Conservation (phyloP, 2,797 vertebrate genomes). For the Brotula barbata region DNA sequence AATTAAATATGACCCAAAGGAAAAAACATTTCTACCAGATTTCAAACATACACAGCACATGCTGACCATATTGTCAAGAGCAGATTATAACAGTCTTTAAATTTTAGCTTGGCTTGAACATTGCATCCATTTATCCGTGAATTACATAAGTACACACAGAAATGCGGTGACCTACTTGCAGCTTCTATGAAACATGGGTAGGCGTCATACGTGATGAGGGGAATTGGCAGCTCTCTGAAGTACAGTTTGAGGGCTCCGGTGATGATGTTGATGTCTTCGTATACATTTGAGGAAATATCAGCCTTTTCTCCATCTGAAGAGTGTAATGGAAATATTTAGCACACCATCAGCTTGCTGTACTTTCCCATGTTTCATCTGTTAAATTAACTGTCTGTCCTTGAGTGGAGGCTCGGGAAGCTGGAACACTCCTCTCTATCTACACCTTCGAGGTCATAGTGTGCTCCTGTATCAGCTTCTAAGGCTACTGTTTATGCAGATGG, state of each 20-base stretch:
- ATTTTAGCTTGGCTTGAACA: not conserved
- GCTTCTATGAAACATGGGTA: slow-evolving; percentile 97
- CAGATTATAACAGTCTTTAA: not conserved
- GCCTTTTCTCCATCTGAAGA: slow-evolving; percentile 94
- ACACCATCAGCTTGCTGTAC: too few species aligned
- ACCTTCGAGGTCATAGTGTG: too few species aligned
- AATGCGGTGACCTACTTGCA: slow-evolving; percentile 84
- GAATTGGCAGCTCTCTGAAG: slow-evolving; percentile 99
- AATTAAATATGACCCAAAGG: too few species aligned
- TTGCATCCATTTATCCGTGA: not conserved
- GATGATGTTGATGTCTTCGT: slow-evolving; percentile 99
- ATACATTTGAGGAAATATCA: slow-evolving; percentile 93
- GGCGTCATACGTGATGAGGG: slow-evolving; percentile 96
- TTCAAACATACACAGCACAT: not conserved
- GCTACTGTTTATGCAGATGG: too few species aligned
- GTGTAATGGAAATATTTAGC: too few species aligned
- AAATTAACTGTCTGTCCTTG: too few species aligned
- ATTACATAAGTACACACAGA: slow-evolving; percentile 7
- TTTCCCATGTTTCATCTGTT: too few species aligned
- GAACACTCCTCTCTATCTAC: too few species aligned
- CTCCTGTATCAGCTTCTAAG: too few species aligned
- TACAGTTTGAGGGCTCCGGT: slow-evolving; percentile 98
- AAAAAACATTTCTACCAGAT: not conserved
- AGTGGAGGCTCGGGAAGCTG: too few species aligned
- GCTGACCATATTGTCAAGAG: not conserved